These are phyloP conservation scores for Euzetes globulus DNA, from an alignment of 2,888 invertebrate species.

Conservation along the genomic window DNA sequence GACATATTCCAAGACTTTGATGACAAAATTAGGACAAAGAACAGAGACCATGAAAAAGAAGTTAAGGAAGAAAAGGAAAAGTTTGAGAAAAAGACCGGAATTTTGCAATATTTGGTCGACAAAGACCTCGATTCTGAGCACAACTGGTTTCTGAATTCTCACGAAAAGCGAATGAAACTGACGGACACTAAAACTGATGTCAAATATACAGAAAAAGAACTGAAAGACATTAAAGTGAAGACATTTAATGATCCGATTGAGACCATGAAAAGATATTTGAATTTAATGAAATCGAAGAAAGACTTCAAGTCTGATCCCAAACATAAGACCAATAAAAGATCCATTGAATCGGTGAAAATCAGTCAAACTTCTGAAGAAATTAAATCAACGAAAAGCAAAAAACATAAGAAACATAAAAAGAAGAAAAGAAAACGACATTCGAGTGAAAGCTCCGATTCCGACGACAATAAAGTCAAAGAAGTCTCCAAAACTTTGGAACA, in stretches of 20 bases:
- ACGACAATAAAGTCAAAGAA: background rate
- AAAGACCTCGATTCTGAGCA: constrained; percentile 13
- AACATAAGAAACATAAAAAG: constrained; percentile 32
- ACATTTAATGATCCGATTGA: constrained; percentile 33
- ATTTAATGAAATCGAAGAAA: constrained; percentile 29
- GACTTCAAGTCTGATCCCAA: background rate
- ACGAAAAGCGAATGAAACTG: constrained; percentile 30
- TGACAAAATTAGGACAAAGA: constrained; percentile 48
- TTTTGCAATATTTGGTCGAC: constrained; percentile 46
- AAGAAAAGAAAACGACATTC: constrained; percentile 26
- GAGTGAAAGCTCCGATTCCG: constrained; percentile 10
- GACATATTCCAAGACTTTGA: constrained; percentile 33
- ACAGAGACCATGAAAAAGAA: constrained; percentile 81
- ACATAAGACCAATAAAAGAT: background rate
- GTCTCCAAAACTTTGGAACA: constrained; percentile 45
- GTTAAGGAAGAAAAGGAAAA: constrained; percentile 84
- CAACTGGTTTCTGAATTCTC: constrained; percentile 35
- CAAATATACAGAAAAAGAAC: background rate
- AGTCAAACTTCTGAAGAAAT: background rate
- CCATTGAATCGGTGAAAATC: background rate
- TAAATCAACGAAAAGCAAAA: constrained; percentile 14
- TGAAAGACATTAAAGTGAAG: constrained; percentile 21
- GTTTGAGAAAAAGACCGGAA: constrained; percentile 95
- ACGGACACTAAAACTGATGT: constrained; percentile 2
- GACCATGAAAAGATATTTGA: constrained; percentile 33